These are phyloP conservation scores for Melanotaenia parkinsoni DNA, from an alignment of 2,797 vertebrate genomes.

Conservation along the genomic window DNA sequence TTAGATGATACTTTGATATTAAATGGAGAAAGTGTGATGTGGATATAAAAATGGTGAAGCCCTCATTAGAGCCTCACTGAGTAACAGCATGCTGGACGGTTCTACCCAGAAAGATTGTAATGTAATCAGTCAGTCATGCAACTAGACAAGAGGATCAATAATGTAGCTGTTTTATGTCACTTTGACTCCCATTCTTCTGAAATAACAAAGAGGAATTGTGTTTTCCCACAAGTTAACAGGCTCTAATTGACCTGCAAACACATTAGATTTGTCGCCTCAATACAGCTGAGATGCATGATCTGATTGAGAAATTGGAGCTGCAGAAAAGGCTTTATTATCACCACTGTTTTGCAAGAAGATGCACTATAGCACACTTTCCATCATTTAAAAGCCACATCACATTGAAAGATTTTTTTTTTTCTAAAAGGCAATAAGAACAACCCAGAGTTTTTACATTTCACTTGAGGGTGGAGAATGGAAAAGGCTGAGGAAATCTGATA, in stretches of 20 bases:
- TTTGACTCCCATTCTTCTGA: not conserved
- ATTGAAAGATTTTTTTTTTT: not conserved
- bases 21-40: slow-evolving; percentile 13
- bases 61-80: slow-evolving; percentile 37
- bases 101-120: slow-evolving; percentile 29
- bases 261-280: slow-evolving; percentile 16
- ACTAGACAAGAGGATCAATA: slow-evolving; percentile 12
- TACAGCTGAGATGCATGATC: not conserved
- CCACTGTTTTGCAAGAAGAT: not conserved
- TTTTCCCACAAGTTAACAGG: slow-evolving; percentile 13
- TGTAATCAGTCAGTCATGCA: slow-evolving; percentile 27
- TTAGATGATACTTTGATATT: slow-evolving; percentile 20
- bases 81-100: not conserved
- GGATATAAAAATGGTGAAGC: slow-evolving; percentile 21
- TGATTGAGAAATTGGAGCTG: not conserved
- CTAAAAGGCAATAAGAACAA: not conserved
- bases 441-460: not conserved
- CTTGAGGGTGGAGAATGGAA: too few species aligned
- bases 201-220: not conserved
- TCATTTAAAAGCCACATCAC: slow-evolving; percentile 6
- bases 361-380: not conserved
- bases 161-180: slow-evolving; percentile 9
- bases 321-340: slow-evolving; percentile 21
- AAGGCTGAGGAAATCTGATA: too few species aligned
- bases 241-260: slow-evolving; percentile 21